These are phyloP conservation scores for Pristionchus mayeri DNA, from an alignment of 2,888 invertebrate genomes.

Conservation along the genomic window DNA sequence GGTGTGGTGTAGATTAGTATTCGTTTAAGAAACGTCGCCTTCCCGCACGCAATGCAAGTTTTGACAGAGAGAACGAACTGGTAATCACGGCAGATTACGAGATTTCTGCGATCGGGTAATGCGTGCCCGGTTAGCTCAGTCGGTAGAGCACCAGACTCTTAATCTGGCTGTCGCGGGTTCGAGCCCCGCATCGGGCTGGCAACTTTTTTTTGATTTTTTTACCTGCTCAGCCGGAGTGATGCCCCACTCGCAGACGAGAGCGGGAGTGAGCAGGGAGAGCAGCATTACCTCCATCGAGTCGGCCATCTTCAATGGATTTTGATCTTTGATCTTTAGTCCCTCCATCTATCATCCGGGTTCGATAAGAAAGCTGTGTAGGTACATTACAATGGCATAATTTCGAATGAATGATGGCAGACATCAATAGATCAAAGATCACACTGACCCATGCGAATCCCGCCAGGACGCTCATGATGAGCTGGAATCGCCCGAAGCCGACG, in stretches of 20 bases:
- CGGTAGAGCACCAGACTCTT: conserved; percentile 66
- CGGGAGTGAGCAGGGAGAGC: conserved; percentile 91
- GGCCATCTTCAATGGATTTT: conserved; percentile 86
- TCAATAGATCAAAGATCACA: neutral
- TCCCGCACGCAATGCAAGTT: too few species aligned
- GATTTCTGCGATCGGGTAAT: too few species aligned
- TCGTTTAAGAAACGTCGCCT: neutral
- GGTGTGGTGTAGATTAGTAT: neutral
- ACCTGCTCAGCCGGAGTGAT: conserved; percentile 80
- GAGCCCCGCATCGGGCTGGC: conserved; percentile 63
- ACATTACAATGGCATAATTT: neutral
- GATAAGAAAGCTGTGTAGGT: too few species aligned
- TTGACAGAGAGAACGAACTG: too few species aligned
- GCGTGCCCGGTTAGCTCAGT: conserved; percentile 64
- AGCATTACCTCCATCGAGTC: conserved; percentile 98
- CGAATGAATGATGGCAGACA: too few species aligned
- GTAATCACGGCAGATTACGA: too few species aligned
- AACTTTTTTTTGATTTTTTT: neutral
- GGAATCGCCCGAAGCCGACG: conserved; percentile 78
- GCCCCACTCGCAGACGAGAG: conserved; percentile 92
- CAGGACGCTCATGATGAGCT: conserved; percentile 77
- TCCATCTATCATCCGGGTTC: too few species aligned
- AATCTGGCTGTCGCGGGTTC: conserved; percentile 66
- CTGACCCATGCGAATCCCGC: conserved; percentile 78
- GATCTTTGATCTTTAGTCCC: too few species aligned